Evolutionary conservation across 37 sponge, comb jelly and placozoan species (phyloP).

Genomic region (Theonella swinhoei): DNA sequence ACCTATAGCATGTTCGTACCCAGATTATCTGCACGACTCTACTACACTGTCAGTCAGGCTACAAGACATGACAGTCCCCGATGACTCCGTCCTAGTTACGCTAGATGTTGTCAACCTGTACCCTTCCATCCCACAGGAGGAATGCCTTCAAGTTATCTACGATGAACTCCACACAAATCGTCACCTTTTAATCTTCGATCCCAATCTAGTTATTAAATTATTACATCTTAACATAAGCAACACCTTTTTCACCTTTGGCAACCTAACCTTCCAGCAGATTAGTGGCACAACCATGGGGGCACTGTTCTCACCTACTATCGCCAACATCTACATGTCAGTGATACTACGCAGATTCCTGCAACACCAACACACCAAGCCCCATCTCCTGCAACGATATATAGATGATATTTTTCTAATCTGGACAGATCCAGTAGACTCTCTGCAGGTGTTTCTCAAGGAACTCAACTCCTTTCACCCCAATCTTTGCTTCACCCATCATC

Average conservation of each 20-base stretch:
- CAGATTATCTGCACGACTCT: slow-evolving; percentile 33
- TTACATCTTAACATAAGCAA: slow-evolving; percentile 16
- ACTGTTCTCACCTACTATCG: slow-evolving; percentile 30
- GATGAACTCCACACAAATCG: slow-evolving; percentile 13
- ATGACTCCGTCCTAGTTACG: slow-evolving; percentile 8
- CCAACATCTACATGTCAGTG: slow-evolving; percentile 30
- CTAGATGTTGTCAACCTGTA: not conserved
- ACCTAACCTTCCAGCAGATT: slow-evolving; percentile 5
- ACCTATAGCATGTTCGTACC: slow-evolving; percentile 14
- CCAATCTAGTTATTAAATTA: slow-evolving; percentile 19
- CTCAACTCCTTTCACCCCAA: not conserved
- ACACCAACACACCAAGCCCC: slow-evolving; percentile 1
- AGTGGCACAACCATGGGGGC: slow-evolving; percentile 42
- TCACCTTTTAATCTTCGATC: slow-evolving; percentile 10
- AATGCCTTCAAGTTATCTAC: slow-evolving; percentile 13
- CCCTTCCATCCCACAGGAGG: slow-evolving; percentile 30
- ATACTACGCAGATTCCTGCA: not conserved
- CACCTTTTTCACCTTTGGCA: slow-evolving; percentile 5
- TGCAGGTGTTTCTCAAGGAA: not conserved
- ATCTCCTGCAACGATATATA: slow-evolving; percentile 13
- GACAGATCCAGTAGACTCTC: not conserved
- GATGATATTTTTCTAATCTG: slow-evolving; percentile 42
- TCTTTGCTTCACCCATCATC: not conserved
- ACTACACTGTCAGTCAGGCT: not conserved
- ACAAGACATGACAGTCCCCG: slow-evolving; percentile 5